Evolutionary conservation across 37 sponge, comb jelly and placozoan genomes (phyloP).

Genomic region (Chondrilla cf. caribensis): DNA sequence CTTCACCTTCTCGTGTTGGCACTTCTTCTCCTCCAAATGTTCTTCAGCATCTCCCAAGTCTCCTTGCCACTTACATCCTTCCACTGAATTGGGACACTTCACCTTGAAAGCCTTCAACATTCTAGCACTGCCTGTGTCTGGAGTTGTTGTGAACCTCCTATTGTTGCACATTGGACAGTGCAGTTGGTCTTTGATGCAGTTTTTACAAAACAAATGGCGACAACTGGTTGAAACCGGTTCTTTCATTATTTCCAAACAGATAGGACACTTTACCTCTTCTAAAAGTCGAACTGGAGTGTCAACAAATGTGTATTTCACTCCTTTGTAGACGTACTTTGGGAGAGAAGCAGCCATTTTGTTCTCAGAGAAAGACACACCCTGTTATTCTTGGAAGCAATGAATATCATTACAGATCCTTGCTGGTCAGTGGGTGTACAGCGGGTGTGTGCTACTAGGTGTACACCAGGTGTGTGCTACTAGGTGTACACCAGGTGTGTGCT

Average conservation of each 20-base stretch:
- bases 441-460: too few relatives aligned
- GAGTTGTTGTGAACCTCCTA: background rate
- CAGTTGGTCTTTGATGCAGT: background rate
- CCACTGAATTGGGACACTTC: background rate
- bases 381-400: too few relatives aligned
- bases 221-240: slow-evolving; percentile 8
- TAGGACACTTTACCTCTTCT: slow-evolving; percentile 20
- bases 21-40: background rate
- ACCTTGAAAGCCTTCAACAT: background rate
- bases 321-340: too few relatives aligned
- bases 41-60: slow-evolving; percentile 5
- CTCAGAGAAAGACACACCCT: too few relatives aligned
- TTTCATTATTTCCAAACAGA: background rate
- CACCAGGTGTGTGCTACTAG: too few relatives aligned
- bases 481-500: too few relatives aligned
- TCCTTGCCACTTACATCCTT: slow-evolving; percentile 17
- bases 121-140: background rate
- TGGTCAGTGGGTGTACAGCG: too few relatives aligned
- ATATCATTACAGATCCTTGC: too few relatives aligned
- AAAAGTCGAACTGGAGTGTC: too few relatives aligned
- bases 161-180: background rate
- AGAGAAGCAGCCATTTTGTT: too few relatives aligned
- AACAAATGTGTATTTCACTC: too few relatives aligned
- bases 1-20: background rate
- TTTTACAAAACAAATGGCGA: slow-evolving; percentile 4